These are phyloP conservation scores for Garra rufa DNA, from an alignment of 2,113 vertebrate species.

Conservation along the genomic window DNA sequence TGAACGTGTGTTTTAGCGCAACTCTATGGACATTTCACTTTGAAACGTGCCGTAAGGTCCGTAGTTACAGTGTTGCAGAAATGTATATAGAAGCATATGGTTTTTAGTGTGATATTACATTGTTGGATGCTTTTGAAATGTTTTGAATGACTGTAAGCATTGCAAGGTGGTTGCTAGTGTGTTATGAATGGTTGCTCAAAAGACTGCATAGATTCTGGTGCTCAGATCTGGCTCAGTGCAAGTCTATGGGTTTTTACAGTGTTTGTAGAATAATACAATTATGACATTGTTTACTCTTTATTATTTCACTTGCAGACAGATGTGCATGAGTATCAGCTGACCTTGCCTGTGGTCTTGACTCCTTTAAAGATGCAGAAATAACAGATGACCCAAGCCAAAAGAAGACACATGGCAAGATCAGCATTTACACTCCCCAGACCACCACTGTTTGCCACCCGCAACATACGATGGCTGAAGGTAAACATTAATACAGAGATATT, in stretches of 20 bases:
- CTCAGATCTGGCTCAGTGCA: background rate
- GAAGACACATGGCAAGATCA: conserved; percentile 79
- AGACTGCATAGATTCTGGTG: background rate
- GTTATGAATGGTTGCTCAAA: background rate
- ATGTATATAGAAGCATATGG: too few species aligned
- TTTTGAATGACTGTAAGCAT: too few species aligned
- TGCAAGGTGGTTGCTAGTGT: background rate
- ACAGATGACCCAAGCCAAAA: conserved; percentile 79
- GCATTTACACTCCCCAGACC: conserved; percentile 74
- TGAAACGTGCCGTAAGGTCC: too few species aligned
- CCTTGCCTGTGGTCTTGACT: conserved; percentile 83
- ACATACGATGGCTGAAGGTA: conserved; percentile 77
- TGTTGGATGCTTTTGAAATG: too few species aligned
- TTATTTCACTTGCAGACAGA: background rate
- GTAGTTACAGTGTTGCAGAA: too few species aligned
- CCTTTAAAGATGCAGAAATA: conserved; percentile 87
- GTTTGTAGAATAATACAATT: background rate
- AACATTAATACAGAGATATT: conserved; percentile 3
- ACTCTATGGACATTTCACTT: too few species aligned
- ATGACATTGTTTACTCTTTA: background rate
- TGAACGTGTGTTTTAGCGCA: too few species aligned
- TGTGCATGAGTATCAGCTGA: conserved; percentile 51
- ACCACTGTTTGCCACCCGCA: conserved; percentile 76
- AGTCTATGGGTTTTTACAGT: background rate
- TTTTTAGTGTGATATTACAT: too few species aligned